Evolutionary conservation across 2,113 vertebrate species (phyloP), one percentile per base, ranked within the genome.

Genomic region (Coracopsis vasa): DNA sequence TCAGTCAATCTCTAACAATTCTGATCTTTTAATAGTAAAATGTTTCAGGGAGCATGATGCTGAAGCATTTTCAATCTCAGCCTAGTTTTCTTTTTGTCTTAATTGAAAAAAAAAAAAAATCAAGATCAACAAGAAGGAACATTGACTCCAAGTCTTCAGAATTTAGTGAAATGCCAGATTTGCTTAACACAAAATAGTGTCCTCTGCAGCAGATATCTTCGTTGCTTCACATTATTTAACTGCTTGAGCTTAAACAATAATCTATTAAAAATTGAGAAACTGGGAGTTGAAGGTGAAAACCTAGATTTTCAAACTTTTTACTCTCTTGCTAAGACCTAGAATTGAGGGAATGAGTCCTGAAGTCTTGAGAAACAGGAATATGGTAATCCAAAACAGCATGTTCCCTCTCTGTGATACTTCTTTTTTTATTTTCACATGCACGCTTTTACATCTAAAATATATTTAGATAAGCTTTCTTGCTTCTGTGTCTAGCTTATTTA

Each of bases 381-480:
- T 42, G 16, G 20, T 81, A 64, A 64, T 85, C 39, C 47, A 80
- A 77, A 93, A 12, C 24, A 64, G 18, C 39, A 44, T 67, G n/a
- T 79, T 88, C 29, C 12, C 13, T 79, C 20, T 39, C 65, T 79
- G 17, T 70, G 8, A 45, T 58, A 58, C 7, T 58, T 28, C 66
- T 53, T 42, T 23, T 70, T 45, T 65, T 87, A 42, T 90, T 94
- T 71, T 39, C 70, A 33, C 25, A 8, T 79, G 17, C 23, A 11
- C 67, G 37, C 23, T 85, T 91, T 72, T 90, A 77, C 28, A 70
- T 88, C 45, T 86, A 66, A 78, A 80, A 66, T 39, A 11, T 91
- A 72, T 48, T 92, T 86, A 92, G 79, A 86, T 77, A 72, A 82
- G 27, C 44, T 80, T 94, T 56, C 69, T 92, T 94, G 25, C 73